These are phyloP conservation scores for Heliconius cydno DNA, from an alignment of 2,888 invertebrate genomes.

Conservation along the genomic window DNA sequence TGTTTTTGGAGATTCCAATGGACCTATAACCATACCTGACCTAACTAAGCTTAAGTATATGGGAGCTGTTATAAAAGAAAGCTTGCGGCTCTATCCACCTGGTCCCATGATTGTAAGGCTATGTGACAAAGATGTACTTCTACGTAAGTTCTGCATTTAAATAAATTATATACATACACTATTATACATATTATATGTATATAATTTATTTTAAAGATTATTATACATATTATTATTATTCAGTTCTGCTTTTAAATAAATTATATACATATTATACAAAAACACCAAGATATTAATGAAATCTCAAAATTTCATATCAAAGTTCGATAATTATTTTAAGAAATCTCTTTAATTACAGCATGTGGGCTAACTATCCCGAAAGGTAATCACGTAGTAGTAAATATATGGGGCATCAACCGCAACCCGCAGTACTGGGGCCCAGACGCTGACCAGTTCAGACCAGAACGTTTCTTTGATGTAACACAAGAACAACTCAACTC, in stretches of 20 bases:
- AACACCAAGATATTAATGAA: neutral
- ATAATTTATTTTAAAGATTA: too few species aligned
- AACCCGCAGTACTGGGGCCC: constrained; percentile 64
- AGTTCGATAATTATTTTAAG: neutral
- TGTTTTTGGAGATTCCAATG: constrained; percentile 52
- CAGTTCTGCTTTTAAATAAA: constrained; percentile 24
- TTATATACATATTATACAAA: too few species aligned
- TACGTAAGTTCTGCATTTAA: constrained; percentile 47
- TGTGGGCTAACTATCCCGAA: constrained; percentile 53
- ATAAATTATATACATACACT: too few species aligned
- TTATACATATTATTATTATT: neutral
- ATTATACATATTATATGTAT: too few species aligned
- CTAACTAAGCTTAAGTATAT: constrained; percentile 56
- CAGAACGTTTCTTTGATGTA: constrained; percentile 60
- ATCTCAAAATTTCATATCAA: neutral
- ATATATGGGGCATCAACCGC: constrained; percentile 60
- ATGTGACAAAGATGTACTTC: constrained; percentile 50
- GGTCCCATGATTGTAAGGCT: constrained; percentile 54
- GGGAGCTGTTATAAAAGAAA: constrained; percentile 61
- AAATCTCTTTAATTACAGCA: constrained; percentile 48
- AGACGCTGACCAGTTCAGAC: constrained; percentile 60
- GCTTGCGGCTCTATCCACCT: constrained; percentile 58
- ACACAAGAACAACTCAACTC: constrained; percentile 52
- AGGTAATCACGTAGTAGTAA: constrained; percentile 52
- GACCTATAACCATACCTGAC: constrained; percentile 52